Evolutionary conservation across 1,140 invertebrate genomes (phyloP), one percentile per base, ranked within the genome.

Genomic region (Euwallacea fornicatus): DNA sequence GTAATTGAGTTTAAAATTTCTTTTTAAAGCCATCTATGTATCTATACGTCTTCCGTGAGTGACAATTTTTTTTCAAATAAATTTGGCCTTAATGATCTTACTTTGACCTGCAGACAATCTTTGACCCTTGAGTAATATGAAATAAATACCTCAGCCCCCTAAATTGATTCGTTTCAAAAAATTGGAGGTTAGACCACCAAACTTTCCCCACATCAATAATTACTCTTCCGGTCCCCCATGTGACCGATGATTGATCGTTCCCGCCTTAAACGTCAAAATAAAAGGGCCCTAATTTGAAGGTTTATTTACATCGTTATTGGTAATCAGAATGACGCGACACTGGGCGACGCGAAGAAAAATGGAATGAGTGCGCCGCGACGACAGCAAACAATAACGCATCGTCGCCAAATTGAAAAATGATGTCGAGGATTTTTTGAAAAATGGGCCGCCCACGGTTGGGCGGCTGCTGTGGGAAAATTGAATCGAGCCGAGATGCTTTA

Each of bases 371-470:
- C 61, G 46, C 46, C 43, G 33, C 46, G 61, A 41, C 43, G 61
- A 64, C 61, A 64, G 61, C 61, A 64, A 64, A 64, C 61, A 64
- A 64, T 64, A 64, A 47, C 61, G 46, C 15, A 50, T 64, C 61
- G 61, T 64, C 15, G 61, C 61, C 61, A 64, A 64, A 64, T 64
- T 64, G 61, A 64, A 64, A 64, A 64, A 64, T 47, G 61, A 64
- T 50, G 61, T 64, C 11, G 61, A 16, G 9, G 33, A 50, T 64
- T 11, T 10, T 42, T 64, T 64, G 61, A 64, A 64, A 64, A 64
- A 64, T 64, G 61, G 47, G 13, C 33, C 42, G 7, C 46, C 46
- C 46, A 47, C 54, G 46, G n/a, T 50, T 50, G 9, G 9, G 46
- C 6, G 46, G 46, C 13, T 6, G 21, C 21, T 33, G 21, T 33